Percentiles rank a stretch among this genome's conserved stretches.
Conservation (phyloP, 2,113 vertebrate species). For the Glaucomys volans region DNA sequence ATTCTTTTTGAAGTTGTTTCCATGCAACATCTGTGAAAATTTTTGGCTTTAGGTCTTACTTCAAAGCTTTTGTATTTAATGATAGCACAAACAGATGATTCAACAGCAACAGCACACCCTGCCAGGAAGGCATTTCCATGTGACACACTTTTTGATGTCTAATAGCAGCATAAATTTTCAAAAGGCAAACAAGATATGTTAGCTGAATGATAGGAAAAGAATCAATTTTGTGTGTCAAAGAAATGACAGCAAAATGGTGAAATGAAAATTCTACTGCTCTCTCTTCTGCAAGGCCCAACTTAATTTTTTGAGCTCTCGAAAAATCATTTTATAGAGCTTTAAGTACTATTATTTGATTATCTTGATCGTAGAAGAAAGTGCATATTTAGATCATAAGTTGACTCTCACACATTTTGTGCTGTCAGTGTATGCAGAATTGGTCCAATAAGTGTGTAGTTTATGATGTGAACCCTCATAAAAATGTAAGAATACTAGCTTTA, state of each 20-base stretch:
- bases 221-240: neutral
- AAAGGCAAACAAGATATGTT: slow-evolving; percentile 51
- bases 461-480: neutral
- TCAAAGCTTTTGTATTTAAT: slow-evolving; percentile 68
- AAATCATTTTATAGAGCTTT: neutral
- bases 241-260: neutral
- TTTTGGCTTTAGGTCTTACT: slow-evolving; percentile 75
- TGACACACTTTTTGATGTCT: slow-evolving; percentile 64
- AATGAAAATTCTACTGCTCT: neutral
- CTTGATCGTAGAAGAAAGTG: neutral
- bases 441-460: neutral
- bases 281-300: neutral
- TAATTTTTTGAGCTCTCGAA: neutral
- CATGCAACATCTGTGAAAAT: slow-evolving; percentile 76
- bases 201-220: slow-evolving; percentile 5
- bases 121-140: slow-evolving; percentile 62
- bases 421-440: neutral
- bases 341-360: neutral
- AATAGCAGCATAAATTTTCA: slow-evolving; percentile 70
- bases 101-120: neutral
- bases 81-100: slow-evolving; percentile 67
- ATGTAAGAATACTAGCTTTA: neutral
- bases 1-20: slow-evolving; percentile 78
- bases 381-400: neutral
- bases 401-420: neutral